phyloP scores from a whole-genome alignment of 1,140 invertebrate genomes.

The Ceratosolen fusciceps region DNA sequence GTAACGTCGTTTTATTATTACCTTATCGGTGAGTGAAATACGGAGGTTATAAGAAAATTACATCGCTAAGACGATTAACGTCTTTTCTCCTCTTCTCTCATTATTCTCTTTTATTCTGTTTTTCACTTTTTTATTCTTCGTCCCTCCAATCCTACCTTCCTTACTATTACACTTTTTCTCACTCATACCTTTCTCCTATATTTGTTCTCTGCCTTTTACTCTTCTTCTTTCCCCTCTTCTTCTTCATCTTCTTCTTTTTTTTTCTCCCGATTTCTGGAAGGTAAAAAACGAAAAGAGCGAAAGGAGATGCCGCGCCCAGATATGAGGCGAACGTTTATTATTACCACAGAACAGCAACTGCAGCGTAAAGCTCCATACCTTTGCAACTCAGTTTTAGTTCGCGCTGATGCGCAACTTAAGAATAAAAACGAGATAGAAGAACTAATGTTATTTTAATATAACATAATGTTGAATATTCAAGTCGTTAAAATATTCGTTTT shows the following conservation, averaged over 20 bases:
- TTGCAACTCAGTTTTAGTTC: background rate
- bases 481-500: no score
- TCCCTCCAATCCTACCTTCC: no score
- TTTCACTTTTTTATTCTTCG: background rate
- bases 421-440: background rate
- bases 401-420: background rate
- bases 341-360: background rate
- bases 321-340: slow-evolving; percentile 23
- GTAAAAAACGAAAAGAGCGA: background rate
- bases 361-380: background rate
- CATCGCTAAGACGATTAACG: slow-evolving; percentile 39
- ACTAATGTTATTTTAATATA: background rate
- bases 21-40: background rate
- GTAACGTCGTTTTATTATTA: slow-evolving; percentile 42
- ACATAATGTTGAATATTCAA: no score
- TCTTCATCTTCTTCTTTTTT: background rate
- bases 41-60: slow-evolving; percentile 37
- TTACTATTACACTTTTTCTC: background rate
- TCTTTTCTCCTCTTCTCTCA: slow-evolving; percentile 1
- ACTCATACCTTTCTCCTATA: background rate
- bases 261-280: slow-evolving; percentile 15
- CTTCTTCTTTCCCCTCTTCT: background rate
- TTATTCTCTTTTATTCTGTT: background rate
- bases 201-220: no score
- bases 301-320: slow-evolving; percentile 14